Conservation (phyloP, 1,140 invertebrate genomes). For the Dendrolimus punctatus region DNA sequence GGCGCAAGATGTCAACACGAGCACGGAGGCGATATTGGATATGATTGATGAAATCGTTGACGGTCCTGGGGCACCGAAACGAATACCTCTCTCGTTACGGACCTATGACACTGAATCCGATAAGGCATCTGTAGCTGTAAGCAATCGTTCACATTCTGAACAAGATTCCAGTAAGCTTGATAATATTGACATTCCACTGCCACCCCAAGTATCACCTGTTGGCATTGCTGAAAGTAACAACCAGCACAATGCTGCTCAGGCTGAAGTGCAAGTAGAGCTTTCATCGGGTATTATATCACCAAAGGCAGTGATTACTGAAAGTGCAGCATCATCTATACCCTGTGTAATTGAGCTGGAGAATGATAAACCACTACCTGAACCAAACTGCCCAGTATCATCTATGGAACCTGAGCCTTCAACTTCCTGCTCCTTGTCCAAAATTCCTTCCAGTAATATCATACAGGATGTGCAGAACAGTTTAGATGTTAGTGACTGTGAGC, state of each 20-base stretch:
- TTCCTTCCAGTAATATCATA: slow-evolving; percentile 52
- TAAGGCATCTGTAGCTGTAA: slow-evolving; percentile 7
- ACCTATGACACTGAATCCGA: slow-evolving; percentile 9
- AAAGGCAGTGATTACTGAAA: slow-evolving; percentile 15
- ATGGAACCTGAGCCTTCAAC: slow-evolving; percentile 21
- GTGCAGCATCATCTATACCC: slow-evolving; percentile 10
- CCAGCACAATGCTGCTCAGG: slow-evolving; percentile 9
- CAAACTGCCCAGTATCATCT: slow-evolving; percentile 23
- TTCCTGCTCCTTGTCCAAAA: slow-evolving; percentile 32
- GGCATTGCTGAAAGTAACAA: slow-evolving; percentile 37
- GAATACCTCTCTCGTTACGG: slow-evolving; percentile 28
- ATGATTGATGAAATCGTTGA: slow-evolving; percentile 70
- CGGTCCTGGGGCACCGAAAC: slow-evolving; percentile 54
- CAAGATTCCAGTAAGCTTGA: slow-evolving; percentile 11
- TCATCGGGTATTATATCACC: slow-evolving; percentile 16
- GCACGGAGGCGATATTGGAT: slow-evolving; percentile 67
- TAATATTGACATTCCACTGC: slow-evolving; percentile 12
- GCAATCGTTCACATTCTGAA: slow-evolving; percentile 5
- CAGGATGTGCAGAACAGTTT: slow-evolving; percentile 33
- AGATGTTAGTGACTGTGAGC: slow-evolving; percentile 35
- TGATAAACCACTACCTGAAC: slow-evolving; percentile 12
- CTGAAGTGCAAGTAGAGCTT: slow-evolving; percentile 16
- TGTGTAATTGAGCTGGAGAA: too few species aligned
- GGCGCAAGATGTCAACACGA: slow-evolving; percentile 58
- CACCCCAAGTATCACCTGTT: slow-evolving; percentile 14